Conservation (phyloP, 2,888 invertebrate genomes). For the Glaucopsyche alexis region DNA sequence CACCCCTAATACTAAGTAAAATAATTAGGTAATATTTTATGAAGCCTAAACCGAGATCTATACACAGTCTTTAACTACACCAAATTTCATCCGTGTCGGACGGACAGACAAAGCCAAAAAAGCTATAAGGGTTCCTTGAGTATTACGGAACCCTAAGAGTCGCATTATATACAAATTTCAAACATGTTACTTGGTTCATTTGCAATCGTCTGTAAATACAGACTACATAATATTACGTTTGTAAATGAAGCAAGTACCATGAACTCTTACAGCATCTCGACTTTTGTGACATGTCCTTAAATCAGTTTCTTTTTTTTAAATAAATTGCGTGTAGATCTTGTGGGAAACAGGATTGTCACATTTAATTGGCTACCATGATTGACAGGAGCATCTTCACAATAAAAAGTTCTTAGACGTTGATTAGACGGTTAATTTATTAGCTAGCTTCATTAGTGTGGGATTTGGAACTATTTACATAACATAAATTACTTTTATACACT, state of each 20-base stretch:
- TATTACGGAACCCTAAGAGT: no score
- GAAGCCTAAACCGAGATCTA: no score
- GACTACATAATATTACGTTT: background rate
- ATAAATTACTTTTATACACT: slow-evolving; percentile 17
- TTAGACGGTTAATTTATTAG: slow-evolving; percentile 33
- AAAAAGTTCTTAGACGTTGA: slow-evolving; percentile 30
- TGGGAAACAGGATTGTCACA: slow-evolving; percentile 22
- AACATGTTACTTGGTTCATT: background rate
- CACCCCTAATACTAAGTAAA: no score
- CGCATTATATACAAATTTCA: background rate
- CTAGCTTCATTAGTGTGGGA: slow-evolving; percentile 32
- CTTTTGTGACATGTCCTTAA: slow-evolving; percentile 12
- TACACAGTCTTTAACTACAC: no score
- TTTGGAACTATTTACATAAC: slow-evolving; percentile 23
- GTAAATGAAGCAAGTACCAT: slow-evolving; percentile 4
- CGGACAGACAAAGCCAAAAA: no score
- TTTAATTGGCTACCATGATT: slow-evolving; percentile 27
- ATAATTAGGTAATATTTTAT: no score
- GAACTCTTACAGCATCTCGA: background rate
- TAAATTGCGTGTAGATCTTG: slow-evolving; percentile 10
- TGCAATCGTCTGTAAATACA: background rate
- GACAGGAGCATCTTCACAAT: slow-evolving; percentile 42
- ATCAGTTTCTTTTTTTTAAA: background rate
- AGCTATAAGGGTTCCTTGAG: no score
- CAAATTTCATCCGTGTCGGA: no score